Base-by-base conservation (phyloP, 2,113 vertebrate genomes). In the Cephalopholis sonnerati region DNA sequence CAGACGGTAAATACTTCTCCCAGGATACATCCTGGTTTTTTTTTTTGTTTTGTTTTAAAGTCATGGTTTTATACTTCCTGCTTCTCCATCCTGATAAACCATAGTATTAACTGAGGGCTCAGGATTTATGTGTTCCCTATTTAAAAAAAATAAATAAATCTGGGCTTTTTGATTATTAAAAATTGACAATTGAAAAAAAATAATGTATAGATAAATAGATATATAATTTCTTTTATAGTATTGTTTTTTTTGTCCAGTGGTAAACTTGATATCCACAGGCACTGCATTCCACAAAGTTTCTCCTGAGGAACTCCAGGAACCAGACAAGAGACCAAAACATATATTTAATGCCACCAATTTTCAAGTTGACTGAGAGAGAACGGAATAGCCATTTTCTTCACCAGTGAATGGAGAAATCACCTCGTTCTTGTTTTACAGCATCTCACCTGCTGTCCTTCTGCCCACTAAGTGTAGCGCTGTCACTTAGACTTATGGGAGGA, bases 341-440 rank as follows among this genome's bases (percentile, higher is more conserved):
- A 41, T 7, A 69, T 77, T 46, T 44, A 74, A 81, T 81, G 68
- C 80, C 8, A 57, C 46, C 71, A 84, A 82, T 92, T 88, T 93
- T 93, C 89, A 69, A 83, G 83, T 91, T 88, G 87, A 81, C 86
- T 88, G 84, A 69, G 74, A 89, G 44, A 83, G 88, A 82, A 89
- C 0, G 77, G 64, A 79, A 87, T 69, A 79, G 79, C 64, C 74
- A 91, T 94, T 94, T 95, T 95, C 91, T 93, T 91, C 79, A 74
- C 89, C 90, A 93, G 66, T 94, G 93, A 93, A 93, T 90, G 91
- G 82, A 90, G 87, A 93, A 92, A 94, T 94, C 82, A 55, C 71
- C 65, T 80, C 46, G 16, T 65, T 81, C 79, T 92, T 80, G 92
- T 87, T 91, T 83, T 88, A 74, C 80, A 81, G 86, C 72, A 63